Percentiles rank a stretch among this genome's conserved stretches.
These are phyloP conservation scores for Apoda limacodes DNA, from an alignment of 2,888 invertebrate genomes.

Conservation along the genomic window DNA sequence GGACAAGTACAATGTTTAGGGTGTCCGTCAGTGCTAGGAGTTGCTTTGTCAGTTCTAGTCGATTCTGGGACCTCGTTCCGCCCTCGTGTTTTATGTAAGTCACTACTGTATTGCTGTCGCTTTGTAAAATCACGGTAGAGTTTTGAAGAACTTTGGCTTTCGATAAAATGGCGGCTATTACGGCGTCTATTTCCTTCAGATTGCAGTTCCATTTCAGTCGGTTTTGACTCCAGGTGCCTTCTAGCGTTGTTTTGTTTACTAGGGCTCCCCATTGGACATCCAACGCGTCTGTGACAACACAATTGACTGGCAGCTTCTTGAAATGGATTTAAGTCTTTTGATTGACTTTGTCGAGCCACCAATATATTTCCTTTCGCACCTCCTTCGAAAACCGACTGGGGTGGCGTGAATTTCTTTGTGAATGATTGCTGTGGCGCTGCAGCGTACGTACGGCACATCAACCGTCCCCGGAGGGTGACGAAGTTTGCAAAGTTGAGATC, in stretches of 20 bases:
- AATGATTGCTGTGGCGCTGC: conserved; percentile 5
- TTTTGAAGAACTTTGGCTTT: conserved; percentile 2
- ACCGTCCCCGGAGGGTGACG: no score
- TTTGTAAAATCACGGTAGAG: conserved; percentile 15
- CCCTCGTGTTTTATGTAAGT: conserved; percentile 21
- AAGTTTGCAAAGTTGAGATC: no score
- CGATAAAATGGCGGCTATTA: conserved; percentile 11
- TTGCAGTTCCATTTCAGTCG: conserved; percentile 16
- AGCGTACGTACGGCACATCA: no score
- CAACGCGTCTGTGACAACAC: conserved; percentile 8
- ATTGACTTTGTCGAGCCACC: conserved; percentile 10
- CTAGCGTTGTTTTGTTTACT: conserved; percentile 8
- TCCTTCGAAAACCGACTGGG: not conserved
- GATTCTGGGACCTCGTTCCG: conserved; percentile 16
- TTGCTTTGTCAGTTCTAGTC: conserved; percentile 14
- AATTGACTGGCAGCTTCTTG: conserved; percentile 1
- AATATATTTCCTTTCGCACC: conserved; percentile 6
- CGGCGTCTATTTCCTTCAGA: conserved; percentile 17
- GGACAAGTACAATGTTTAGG: conserved; percentile 10
- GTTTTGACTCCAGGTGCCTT: conserved; percentile 6
- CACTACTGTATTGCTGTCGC: conserved; percentile 21
- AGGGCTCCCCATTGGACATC: conserved; percentile 9
- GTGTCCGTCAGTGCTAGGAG: conserved; percentile 12
- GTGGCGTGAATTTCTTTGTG: not conserved
- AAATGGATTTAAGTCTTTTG: not conserved